Conservation (phyloP, 2,797 vertebrate species). For the Acrossocheilus fasciatus region DNA sequence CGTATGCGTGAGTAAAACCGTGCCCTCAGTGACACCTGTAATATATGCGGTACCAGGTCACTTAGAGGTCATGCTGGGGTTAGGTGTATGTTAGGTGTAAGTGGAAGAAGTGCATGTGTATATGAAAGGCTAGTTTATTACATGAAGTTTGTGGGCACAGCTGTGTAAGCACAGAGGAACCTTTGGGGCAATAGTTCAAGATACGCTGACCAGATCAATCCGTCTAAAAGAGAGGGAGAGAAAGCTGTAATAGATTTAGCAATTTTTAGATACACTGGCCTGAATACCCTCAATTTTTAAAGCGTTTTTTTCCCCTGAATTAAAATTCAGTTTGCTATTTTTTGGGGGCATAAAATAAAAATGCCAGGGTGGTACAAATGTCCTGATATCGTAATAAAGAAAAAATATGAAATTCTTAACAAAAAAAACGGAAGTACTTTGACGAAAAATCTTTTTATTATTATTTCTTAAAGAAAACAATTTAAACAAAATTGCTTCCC, state of each 20-base stretch:
- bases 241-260: conserved; percentile 58
- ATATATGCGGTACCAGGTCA: conserved; percentile 15
- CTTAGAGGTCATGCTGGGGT: conserved; percentile 13
- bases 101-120: conserved; percentile 20
- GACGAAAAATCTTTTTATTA: not conserved
- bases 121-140: conserved; percentile 42
- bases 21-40: conserved; percentile 2
- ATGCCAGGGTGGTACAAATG: not conserved
- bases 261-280: not conserved
- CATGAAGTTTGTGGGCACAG: conserved; percentile 64
- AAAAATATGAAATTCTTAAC: not conserved
- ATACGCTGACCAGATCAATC: conserved; percentile 75
- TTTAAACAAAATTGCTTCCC: not conserved
- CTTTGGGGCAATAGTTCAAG: conserved; percentile 76
- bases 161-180: conserved; percentile 75
- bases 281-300: not conserved
- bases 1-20: conserved; percentile 6
- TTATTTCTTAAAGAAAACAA: not conserved
- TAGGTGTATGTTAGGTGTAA: conserved; percentile 25
- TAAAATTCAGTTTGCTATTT: not conserved
- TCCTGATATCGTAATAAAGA: not conserved
- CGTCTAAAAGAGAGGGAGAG: conserved; percentile 66
- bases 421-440: not conserved
- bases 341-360: not conserved
- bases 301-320: not conserved